Conservation (phyloP, 2,797 vertebrate species). For the Pelodytes ibericus region DNA sequence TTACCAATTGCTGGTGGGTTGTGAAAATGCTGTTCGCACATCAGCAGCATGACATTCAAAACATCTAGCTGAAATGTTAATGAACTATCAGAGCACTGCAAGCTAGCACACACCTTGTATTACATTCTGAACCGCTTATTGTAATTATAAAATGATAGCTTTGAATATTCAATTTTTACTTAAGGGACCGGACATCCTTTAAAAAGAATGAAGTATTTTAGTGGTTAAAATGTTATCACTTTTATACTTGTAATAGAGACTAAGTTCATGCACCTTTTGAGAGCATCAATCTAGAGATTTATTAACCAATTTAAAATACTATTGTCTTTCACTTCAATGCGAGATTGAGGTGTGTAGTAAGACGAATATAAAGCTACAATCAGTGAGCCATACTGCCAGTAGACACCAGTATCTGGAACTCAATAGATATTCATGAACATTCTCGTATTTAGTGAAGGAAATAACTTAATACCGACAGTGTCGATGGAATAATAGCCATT, state of each 20-base stretch:
- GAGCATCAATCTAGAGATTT: slow-evolving; percentile 92
- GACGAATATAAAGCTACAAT: slow-evolving; percentile 92
- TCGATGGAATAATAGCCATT: slow-evolving; percentile 98
- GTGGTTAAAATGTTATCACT: slow-evolving; percentile 75
- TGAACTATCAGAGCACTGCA: background rate
- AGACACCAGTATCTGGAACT: slow-evolving; percentile 91
- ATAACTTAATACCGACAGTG: slow-evolving; percentile 99
- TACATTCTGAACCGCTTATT: background rate
- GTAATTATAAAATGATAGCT: slow-evolving; percentile 11
- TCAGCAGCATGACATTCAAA: no score
- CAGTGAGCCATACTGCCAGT: slow-evolving; percentile 78
- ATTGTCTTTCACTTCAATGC: slow-evolving; percentile 98
- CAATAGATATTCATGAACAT: slow-evolving; percentile 99
- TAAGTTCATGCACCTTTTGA: slow-evolving; percentile 84
- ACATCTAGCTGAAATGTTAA: background rate
- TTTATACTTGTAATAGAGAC: slow-evolving; percentile 86
- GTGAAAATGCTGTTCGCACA: background rate
- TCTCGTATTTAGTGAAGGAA: slow-evolving; percentile 99
- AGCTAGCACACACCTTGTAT: background rate
- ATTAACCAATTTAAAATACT: slow-evolving; percentile 99
- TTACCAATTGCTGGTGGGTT: background rate
- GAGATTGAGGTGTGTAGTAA: slow-evolving; percentile 88
- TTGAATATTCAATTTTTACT: background rate
- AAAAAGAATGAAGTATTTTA: slow-evolving; percentile 59
- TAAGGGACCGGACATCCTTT: slow-evolving; percentile 12